phyloP scores from a whole-genome alignment of 2,797 vertebrate genomes.

The Remorina albescens region DNA sequence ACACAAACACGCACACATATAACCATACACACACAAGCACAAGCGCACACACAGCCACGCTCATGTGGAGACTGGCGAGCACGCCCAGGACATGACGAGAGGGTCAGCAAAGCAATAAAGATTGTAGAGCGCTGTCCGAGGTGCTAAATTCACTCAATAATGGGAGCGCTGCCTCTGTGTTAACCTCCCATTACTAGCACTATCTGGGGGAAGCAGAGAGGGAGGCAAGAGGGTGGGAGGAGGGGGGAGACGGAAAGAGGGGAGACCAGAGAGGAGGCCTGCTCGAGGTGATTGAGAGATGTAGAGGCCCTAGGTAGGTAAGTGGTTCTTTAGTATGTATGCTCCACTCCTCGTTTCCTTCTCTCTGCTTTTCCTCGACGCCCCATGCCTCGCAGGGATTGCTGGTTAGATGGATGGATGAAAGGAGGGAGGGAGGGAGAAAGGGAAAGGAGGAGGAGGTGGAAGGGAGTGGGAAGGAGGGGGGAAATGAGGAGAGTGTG shows the following conservation, averaged over 20 bases:
- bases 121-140: conserved; percentile 98
- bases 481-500: conserved; percentile 78
- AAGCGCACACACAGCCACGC: conserved; percentile 48
- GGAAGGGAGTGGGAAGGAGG: conserved; percentile 34
- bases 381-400: conserved; percentile 82
- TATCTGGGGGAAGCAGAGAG: conserved; percentile 84
- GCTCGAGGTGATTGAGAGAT: conserved; percentile 84
- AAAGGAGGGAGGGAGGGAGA: conserved; percentile 56
- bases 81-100: conserved; percentile 96
- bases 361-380: conserved; percentile 75
- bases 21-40: conserved; percentile 7
- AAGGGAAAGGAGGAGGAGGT: conserved; percentile 10
- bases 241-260: conserved; percentile 44
- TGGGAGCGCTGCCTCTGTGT: conserved; percentile 97
- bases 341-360: conserved; percentile 75
- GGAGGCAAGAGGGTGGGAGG: conserved; percentile 30
- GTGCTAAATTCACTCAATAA: conserved; percentile 99
- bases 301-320: conserved; percentile 83
- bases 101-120: conserved; percentile 99
- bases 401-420: conserved; percentile 80
- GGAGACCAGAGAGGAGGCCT: conserved; percentile 74
- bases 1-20: conserved; percentile 58
- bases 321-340: conserved; percentile 89
- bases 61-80: conserved; percentile 78
- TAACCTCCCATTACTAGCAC: conserved; percentile 99